These are phyloP conservation scores for Nothoprocta perdicaria DNA, from an alignment of 2,113 vertebrate species.

Conservation along the genomic window DNA sequence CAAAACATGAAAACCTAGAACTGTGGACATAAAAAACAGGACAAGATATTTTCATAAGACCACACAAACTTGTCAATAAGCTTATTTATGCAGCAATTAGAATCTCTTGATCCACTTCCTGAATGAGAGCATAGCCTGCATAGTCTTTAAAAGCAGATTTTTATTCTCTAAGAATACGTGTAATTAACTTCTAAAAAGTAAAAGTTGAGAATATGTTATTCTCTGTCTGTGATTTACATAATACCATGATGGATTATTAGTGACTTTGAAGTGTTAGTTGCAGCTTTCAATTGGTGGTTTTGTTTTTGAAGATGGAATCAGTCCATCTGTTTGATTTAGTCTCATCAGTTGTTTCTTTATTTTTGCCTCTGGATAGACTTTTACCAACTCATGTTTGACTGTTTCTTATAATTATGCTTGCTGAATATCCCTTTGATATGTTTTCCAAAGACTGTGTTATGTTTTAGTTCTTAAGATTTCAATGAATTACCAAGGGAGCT, in stretches of 20 bases:
- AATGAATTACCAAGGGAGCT: neutral
- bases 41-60: neutral
- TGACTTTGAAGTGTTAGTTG: slow-evolving; percentile 14
- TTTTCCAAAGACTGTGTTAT: slow-evolving; percentile 8
- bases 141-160: neutral
- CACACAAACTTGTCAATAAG: neutral
- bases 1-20: neutral
- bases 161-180: neutral
- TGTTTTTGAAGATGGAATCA: neutral
- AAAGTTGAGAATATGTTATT: neutral
- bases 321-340: neutral
- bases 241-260: neutral
- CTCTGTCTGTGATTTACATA: neutral
- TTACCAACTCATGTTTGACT: neutral
- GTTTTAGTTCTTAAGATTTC: slow-evolving; percentile 10
- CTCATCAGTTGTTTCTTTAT: slow-evolving; percentile 16
- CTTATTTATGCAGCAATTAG: neutral
- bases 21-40: neutral
- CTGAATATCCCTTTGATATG: neutral
- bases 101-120: slow-evolving; percentile 5
- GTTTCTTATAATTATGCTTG: neutral
- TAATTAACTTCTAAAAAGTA: neutral
- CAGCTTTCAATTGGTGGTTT: neutral
- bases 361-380: neutral
- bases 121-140: neutral